A percentile compares a stretch with the other conserved stretches of the same genome.
phyloP scores from a whole-genome alignment of 2,888 invertebrate species.

The Hypomecis atomaria region DNA sequence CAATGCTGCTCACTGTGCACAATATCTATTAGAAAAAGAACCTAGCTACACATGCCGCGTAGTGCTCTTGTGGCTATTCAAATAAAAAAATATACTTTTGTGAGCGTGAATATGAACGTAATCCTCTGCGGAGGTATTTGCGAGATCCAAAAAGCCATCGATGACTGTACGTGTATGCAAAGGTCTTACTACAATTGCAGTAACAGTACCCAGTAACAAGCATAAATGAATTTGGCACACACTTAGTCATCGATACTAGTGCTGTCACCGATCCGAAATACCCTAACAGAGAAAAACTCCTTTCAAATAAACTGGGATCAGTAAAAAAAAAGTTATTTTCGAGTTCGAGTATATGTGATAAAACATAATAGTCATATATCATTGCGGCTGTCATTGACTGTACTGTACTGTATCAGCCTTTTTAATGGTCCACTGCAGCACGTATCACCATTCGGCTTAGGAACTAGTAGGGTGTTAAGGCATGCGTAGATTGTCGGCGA shows the following conservation, averaged over 20 bases:
- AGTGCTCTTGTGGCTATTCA: background rate
- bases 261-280: background rate
- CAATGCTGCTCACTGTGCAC: constrained; percentile 5
- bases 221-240: background rate
- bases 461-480: too few relatives aligned
- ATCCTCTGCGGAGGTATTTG: background rate
- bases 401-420: background rate
- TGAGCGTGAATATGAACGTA: background rate
- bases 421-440: too few relatives aligned
- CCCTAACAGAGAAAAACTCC: background rate
- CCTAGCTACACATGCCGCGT: constrained; percentile 3
- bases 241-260: background rate
- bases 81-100: background rate
- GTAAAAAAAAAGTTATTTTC: background rate
- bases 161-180: background rate
- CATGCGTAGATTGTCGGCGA: too few relatives aligned
- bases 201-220: background rate
- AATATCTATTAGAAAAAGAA: constrained; percentile 1
- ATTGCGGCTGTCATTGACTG: background rate
- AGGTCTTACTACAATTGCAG: background rate
- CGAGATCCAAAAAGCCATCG: background rate
- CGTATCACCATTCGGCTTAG: too few relatives aligned
- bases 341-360: background rate
- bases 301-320: background rate
- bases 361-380: background rate